These are phyloP conservation scores for Hydrolagus colliei DNA, from an alignment of 2,797 vertebrate genomes.

Conservation along the genomic window DNA sequence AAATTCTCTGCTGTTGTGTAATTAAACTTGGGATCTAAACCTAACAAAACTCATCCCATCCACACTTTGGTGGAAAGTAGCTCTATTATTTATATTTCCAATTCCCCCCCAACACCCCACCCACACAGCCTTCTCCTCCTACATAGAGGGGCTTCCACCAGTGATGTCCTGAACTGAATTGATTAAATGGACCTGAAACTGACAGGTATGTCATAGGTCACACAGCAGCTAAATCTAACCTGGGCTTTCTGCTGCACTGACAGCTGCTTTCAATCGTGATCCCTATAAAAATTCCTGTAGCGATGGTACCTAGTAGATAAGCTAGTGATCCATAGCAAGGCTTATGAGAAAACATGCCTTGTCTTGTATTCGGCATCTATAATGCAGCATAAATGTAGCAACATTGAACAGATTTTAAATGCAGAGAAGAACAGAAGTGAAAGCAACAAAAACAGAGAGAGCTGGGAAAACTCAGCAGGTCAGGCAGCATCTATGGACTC, in stretches of 20 bases:
- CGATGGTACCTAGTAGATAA: slow-evolving; percentile 24
- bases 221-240: not conserved
- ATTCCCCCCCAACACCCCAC: not conserved
- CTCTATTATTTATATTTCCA: no score
- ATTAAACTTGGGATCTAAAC: no score
- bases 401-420: not conserved
- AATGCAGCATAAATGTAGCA: no score
- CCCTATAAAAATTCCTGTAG: not conserved
- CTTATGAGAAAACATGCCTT: not conserved
- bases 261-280: slow-evolving; percentile 30
- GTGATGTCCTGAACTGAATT: not conserved
- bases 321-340: not conserved
- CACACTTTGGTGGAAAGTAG: not conserved
- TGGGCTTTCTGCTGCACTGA: slow-evolving; percentile 2
- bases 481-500: no score
- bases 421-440: not conserved
- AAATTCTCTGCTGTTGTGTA: no score
- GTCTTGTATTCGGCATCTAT: not conserved
- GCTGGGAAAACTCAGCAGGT: no score
- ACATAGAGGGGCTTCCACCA: no score
- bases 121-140: not conserved
- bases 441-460: not conserved
- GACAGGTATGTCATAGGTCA: not conserved
- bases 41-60: no score
- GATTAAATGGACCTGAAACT: not conserved